phyloP scores from a whole-genome alignment of 2,888 invertebrate species.

The Xylota segnis region DNA sequence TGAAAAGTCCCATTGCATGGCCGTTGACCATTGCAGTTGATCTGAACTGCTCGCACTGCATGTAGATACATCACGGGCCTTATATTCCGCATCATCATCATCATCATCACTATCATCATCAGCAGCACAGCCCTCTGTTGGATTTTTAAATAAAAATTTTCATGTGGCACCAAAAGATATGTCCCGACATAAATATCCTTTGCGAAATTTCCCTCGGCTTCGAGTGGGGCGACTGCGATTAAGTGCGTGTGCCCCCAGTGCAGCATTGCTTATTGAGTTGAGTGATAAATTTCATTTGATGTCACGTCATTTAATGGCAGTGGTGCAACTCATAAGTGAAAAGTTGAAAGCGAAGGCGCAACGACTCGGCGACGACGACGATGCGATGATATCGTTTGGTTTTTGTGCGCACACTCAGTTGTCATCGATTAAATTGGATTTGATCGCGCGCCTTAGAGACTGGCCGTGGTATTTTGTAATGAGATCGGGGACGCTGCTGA shows the following conservation, averaged over 20 bases:
- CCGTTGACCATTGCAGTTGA: slow-evolving; percentile 65
- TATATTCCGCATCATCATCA: slow-evolving; percentile 57
- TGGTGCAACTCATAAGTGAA: slow-evolving; percentile 75
- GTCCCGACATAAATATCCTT: slow-evolving; percentile 65
- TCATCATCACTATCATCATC: slow-evolving; percentile 40
- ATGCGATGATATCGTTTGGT: slow-evolving; percentile 56
- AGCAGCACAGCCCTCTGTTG: slow-evolving; percentile 13
- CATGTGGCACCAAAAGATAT: slow-evolving; percentile 75
- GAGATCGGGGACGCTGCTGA: slow-evolving; percentile 12
- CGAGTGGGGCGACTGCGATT: slow-evolving; percentile 8
- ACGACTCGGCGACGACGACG: slow-evolving; percentile 35
- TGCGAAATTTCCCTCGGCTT: slow-evolving; percentile 29
- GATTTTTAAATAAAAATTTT: slow-evolving; percentile 67
- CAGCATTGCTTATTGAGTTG: slow-evolving; percentile 66
- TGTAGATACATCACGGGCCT: slow-evolving; percentile 57
- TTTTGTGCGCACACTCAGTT: slow-evolving; percentile 60
- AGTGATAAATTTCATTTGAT: slow-evolving; percentile 74
- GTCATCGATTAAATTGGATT: slow-evolving; percentile 72
- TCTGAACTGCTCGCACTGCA: slow-evolving; percentile 28
- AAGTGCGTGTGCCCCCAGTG: slow-evolving; percentile 49
- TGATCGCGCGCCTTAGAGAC: slow-evolving; percentile 42
- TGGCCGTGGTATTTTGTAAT: slow-evolving; percentile 37
- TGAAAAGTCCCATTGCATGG: slow-evolving; percentile 53
- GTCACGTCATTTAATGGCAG: slow-evolving; percentile 72
- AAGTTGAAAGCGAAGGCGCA: slow-evolving; percentile 62